Evolutionary conservation across 2,888 invertebrate genomes (phyloP), one percentile per base, ranked within the genome.

Genomic region (Ophioninae sp.): DNA sequence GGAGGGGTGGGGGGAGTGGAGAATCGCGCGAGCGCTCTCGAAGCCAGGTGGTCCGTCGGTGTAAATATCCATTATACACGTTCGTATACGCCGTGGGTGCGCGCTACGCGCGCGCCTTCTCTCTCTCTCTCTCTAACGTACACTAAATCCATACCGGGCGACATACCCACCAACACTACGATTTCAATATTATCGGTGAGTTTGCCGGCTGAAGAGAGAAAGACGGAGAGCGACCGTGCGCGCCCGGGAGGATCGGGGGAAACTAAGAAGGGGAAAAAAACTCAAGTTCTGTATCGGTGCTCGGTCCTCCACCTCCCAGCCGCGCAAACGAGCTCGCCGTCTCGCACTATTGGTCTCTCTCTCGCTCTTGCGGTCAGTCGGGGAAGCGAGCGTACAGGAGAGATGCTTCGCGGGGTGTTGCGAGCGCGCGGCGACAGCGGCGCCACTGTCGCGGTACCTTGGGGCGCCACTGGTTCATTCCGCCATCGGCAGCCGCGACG

Each of bases 381-480:
- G 20, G 20, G 10, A 30, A 13, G 20, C 56, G 57, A 7, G 20
- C 70, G 70, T 56, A 57, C 39, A 65, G 21, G 75, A 64, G 41
- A 69, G 65, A 57, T 41, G 78, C n/a, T 69, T 86, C 57, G 56
- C 86, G 87, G 81, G n/a, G n/a, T n/a, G n/a, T n/a, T n/a, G n/a
- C n/a, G n/a, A n/a, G n/a, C n/a, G n/a, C n/a, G n/a, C n/a, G n/a
- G n/a, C n/a, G n/a, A n/a, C n/a, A n/a, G n/a, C 89, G 89, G 89
- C 89, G 90, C 90, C 87, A 85, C 87, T 56, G 84, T 88, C 87
- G 87, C 80, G 80, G 84, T 67, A 73, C 67, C 81, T 87, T 85
- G 88, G 89, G 90, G 91, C 91, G 91, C 91, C 91, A 91, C 89
- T 86, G 88, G 89, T 88, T 90, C 90, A 91, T 90, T 91, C 90